Conservation (phyloP, 2,888 invertebrate species). For the Acheta domesticus region DNA sequence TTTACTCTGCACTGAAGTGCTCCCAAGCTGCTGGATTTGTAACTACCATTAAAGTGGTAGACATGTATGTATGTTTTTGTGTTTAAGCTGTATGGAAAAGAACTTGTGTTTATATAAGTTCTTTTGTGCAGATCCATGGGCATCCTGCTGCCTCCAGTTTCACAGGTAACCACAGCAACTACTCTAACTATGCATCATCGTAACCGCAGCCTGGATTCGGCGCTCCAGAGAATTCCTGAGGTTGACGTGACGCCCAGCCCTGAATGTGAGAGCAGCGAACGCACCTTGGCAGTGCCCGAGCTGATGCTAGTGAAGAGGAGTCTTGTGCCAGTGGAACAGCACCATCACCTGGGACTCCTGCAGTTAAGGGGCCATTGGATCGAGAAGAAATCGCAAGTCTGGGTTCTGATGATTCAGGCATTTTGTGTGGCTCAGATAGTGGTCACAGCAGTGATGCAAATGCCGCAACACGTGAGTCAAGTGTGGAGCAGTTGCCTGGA, state of each 20-base stretch:
- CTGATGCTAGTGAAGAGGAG: slow-evolving; percentile 36
- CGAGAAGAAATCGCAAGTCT: slow-evolving; percentile 59
- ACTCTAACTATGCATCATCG: slow-evolving; percentile 70
- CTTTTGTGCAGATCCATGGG: slow-evolving; percentile 59
- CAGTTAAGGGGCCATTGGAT: slow-evolving; percentile 43
- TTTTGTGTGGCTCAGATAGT: slow-evolving; percentile 59
- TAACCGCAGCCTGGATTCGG: slow-evolving; percentile 86
- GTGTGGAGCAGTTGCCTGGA: slow-evolving; percentile 49
- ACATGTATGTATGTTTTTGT: no score
- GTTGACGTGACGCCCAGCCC: slow-evolving; percentile 68
- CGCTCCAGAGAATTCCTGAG: slow-evolving; percentile 84
- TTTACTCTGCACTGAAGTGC: no score
- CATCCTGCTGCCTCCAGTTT: slow-evolving; percentile 59
- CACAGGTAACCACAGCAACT: slow-evolving; percentile 53
- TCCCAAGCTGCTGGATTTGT: no score
- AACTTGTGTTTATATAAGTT: background rate
- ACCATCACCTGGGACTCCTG: slow-evolving; percentile 34
- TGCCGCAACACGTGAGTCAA: slow-evolving; percentile 50
- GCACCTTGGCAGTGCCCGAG: slow-evolving; percentile 43
- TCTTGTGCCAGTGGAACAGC: background rate
- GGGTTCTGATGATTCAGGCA: slow-evolving; percentile 79
- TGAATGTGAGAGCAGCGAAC: slow-evolving; percentile 56
- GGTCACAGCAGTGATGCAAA: slow-evolving; percentile 49
- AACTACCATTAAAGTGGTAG: no score
- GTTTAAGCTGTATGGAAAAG: no score